Percentiles rank a stretch among this genome's conserved stretches.
These are phyloP conservation scores for Agrotis ipsilon DNA, from an alignment of 2,888 invertebrate species.

Conservation along the genomic window DNA sequence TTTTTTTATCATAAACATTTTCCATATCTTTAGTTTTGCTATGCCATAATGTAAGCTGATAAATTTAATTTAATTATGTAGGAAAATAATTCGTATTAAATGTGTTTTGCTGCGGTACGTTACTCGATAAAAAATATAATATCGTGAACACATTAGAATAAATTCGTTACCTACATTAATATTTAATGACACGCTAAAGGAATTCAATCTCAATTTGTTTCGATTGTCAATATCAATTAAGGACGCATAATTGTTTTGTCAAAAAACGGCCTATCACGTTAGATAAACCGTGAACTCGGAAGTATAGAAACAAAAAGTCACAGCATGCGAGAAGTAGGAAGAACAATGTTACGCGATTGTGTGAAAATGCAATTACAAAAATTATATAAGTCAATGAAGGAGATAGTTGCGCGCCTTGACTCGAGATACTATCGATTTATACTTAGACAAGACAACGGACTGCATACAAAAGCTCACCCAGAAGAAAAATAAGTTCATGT, in stretches of 20 bases:
- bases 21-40: background rate
- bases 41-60: background rate
- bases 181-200: slow-evolving; percentile 41
- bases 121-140: slow-evolving; percentile 37
- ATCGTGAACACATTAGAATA: slow-evolving; percentile 52
- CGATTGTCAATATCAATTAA: slow-evolving; percentile 48
- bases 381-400: slow-evolving; percentile 84
- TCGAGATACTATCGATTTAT: slow-evolving; percentile 72
- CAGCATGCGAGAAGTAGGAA: slow-evolving; percentile 81
- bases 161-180: slow-evolving; percentile 50
- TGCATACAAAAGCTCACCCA: slow-evolving; percentile 71
- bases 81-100: slow-evolving; percentile 23
- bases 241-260: slow-evolving; percentile 18
- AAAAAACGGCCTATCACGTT: slow-evolving; percentile 15
- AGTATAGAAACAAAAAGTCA: slow-evolving; percentile 72
- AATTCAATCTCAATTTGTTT: slow-evolving; percentile 46
- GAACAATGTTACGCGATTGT: slow-evolving; percentile 80
- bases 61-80: slow-evolving; percentile 24
- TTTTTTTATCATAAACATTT: background rate
- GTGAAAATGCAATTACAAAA: slow-evolving; percentile 85
- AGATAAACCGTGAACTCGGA: slow-evolving; percentile 70
- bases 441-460: slow-evolving; percentile 60
- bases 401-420: slow-evolving; percentile 81
- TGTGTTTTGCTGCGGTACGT: slow-evolving; percentile 1
- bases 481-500: slow-evolving; percentile 48